phyloP scores from a whole-genome alignment of 2,797 vertebrate species.

The Gymnothorax reevesii region DNA sequence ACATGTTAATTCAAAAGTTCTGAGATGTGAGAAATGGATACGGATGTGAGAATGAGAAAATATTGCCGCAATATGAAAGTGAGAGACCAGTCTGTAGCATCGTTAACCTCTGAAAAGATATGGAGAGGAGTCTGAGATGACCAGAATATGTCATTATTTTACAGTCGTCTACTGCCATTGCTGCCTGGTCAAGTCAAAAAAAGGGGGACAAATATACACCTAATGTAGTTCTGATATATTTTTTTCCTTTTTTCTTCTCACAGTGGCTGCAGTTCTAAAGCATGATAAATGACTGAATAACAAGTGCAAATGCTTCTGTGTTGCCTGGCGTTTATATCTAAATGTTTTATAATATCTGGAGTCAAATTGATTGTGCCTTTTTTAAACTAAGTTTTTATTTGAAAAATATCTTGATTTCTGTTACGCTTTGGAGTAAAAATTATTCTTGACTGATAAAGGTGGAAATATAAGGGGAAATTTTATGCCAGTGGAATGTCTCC shows the following conservation, averaged over 20 bases:
- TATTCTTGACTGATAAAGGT: not conserved
- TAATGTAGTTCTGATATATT: not conserved
- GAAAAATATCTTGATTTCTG: not conserved
- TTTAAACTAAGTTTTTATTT: not conserved
- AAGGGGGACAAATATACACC: not conserved
- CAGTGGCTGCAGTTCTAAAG: not conserved
- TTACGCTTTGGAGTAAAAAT: not conserved
- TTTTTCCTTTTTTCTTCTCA: not conserved
- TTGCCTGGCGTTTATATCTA: not conserved
- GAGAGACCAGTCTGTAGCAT: not conserved
- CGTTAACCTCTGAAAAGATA: not conserved
- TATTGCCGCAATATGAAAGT: not conserved
- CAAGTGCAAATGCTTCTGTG: not conserved
- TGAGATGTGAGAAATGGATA: not conserved
- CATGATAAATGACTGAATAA: not conserved
- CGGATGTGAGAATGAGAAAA: not conserved
- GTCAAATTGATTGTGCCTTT: not conserved
- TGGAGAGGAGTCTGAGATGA: not conserved
- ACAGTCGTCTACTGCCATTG: not conserved
- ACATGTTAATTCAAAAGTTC: not conserved
- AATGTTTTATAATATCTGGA: not conserved
- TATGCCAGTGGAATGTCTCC: constrained; percentile 2
- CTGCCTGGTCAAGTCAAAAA: not conserved
- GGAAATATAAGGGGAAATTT: not conserved
- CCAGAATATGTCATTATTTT: not conserved